phyloP scores from a whole-genome alignment of 2,797 vertebrate genomes.

The Sebastes reedi region DNA sequence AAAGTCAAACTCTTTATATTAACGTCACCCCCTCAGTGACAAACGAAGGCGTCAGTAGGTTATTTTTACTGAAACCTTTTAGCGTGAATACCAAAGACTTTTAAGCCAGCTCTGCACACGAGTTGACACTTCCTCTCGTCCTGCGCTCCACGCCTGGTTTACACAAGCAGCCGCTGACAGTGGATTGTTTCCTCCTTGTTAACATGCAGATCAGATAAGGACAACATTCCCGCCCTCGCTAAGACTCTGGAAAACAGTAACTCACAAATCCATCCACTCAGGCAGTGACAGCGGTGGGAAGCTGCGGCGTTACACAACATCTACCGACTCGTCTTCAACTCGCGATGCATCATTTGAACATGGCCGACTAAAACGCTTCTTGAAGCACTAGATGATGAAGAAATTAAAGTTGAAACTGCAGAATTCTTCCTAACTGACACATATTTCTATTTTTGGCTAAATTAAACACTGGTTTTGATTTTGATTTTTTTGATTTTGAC shows the following conservation, averaged over 20 bases:
- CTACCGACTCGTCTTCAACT: background rate
- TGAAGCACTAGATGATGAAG: background rate
- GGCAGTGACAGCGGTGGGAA: constrained; percentile 50
- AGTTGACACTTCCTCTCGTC: constrained; percentile 62
- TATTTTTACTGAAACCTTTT: constrained; percentile 26
- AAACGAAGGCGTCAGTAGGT: background rate
- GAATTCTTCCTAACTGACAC: background rate
- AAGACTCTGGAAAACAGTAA: constrained; percentile 52
- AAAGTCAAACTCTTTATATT: background rate
- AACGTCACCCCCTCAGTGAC: background rate
- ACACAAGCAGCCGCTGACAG: constrained; percentile 61
- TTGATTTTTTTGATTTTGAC: background rate
- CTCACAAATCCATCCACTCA: constrained; percentile 48
- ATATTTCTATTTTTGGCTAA: background rate
- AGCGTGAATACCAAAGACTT: constrained; percentile 21
- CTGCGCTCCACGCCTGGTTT: constrained; percentile 38
- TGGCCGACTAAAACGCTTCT: background rate
- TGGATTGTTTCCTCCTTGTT: constrained; percentile 50
- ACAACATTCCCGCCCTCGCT: constrained; percentile 60
- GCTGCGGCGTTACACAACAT: constrained; percentile 9
- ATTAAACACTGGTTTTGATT: background rate
- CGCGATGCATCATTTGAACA: background rate
- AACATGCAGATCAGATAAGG: constrained; percentile 70
- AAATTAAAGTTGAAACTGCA: background rate
- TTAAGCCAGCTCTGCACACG: constrained; percentile 2